A percentile compares a stretch with the other conserved stretches of the same genome.
Evolutionary conservation across 2,888 invertebrate genomes (phyloP).

Genomic region (Dolichomitus sp.): DNA sequence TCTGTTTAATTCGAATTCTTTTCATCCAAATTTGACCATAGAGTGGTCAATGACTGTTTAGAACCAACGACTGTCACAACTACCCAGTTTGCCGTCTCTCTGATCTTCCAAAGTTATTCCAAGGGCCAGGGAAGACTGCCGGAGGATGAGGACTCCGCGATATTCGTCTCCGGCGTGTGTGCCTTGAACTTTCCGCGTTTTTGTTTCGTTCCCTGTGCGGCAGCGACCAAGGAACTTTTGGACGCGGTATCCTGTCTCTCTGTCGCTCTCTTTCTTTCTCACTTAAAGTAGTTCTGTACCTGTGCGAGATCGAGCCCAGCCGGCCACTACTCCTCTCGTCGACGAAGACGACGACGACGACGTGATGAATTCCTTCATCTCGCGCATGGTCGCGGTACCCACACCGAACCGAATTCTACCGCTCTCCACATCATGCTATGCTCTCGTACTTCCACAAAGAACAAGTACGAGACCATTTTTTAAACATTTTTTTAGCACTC

Average conservation of each 20-base stretch:
- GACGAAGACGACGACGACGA: slow-evolving; percentile 53
- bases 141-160: slow-evolving; percentile 40
- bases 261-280: background rate
- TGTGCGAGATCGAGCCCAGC: slow-evolving; percentile 21
- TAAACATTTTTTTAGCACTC: too few species aligned
- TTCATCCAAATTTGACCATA: background rate
- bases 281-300: slow-evolving; percentile 28
- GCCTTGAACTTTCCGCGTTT: slow-evolving; percentile 60
- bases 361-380: slow-evolving; percentile 76
- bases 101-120: slow-evolving; percentile 35
- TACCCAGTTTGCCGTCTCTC: background rate
- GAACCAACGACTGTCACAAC: background rate
- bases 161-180: slow-evolving; percentile 37
- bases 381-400: slow-evolving; percentile 64
- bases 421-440: slow-evolving; percentile 9
- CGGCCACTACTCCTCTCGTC: slow-evolving; percentile 19
- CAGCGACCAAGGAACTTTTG: slow-evolving; percentile 50
- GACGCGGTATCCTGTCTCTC: slow-evolving; percentile 16
- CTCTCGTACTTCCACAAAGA: background rate
- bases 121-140: slow-evolving; percentile 1
- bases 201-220: slow-evolving; percentile 45
- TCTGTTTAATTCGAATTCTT: background rate
- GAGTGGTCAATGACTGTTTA: slow-evolving; percentile 29
- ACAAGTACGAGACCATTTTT: background rate
- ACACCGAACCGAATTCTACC: slow-evolving; percentile 50